phyloP scores from a whole-genome alignment of 2,113 vertebrate species.

The Theristicus caerulescens region DNA sequence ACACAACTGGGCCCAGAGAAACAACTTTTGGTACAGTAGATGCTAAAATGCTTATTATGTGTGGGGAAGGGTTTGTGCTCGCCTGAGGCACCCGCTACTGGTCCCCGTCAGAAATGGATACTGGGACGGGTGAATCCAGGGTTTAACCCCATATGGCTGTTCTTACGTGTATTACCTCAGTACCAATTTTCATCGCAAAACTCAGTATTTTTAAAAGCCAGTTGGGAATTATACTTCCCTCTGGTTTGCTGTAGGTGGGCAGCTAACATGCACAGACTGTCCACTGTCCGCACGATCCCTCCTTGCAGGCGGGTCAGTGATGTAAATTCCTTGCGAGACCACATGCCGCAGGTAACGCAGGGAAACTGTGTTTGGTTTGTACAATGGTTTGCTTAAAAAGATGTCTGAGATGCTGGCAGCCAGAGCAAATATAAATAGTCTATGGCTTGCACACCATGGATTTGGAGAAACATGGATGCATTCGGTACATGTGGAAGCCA shows the following conservation, averaged over 20 bases:
- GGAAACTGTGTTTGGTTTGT: neutral
- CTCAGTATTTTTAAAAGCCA: neutral
- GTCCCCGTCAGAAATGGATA: fast-evolving
- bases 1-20: neutral
- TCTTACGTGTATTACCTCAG: neutral
- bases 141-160: neutral
- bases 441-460: neutral
- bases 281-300: neutral
- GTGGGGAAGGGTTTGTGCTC: neutral
- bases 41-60: neutral
- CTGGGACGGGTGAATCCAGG: neutral
- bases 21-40: neutral
- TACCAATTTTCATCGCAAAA: neutral
- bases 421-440: neutral
- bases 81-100: neutral
- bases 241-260: neutral
- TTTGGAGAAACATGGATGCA: neutral
- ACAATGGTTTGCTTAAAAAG: neutral
- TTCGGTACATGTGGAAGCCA: neutral
- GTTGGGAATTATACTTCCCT: neutral
- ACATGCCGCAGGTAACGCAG: neutral
- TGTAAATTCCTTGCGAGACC: neutral
- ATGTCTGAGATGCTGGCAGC: neutral
- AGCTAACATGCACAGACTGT: neutral
- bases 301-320: neutral